A percentile compares a stretch with the other conserved stretches of the same genome.
Conservation (phyloP, 1,140 invertebrate genomes). For the Diorhabda sublineata region DNA sequence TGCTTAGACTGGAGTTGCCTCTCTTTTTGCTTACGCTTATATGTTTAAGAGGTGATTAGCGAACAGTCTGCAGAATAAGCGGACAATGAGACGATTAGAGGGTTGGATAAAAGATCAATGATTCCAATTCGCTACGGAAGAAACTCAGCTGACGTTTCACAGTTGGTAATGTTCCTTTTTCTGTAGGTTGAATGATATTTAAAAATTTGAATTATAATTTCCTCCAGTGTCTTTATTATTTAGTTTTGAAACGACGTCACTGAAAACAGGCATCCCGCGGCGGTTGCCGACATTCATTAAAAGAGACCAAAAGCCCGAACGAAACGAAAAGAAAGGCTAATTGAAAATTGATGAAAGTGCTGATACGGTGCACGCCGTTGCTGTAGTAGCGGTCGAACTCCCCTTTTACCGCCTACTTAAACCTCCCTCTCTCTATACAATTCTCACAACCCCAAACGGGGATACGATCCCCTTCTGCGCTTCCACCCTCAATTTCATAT, state of each 20-base stretch:
- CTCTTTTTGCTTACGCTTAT: too few species aligned
- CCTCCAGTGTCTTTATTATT: too few species aligned
- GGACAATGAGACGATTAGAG: too few species aligned
- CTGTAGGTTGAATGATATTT: too few species aligned
- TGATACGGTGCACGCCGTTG: slow-evolving; percentile 19
- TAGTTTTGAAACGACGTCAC: not conserved
- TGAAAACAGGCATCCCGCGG: slow-evolving; percentile 4
- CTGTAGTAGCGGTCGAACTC: not conserved
- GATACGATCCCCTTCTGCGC: slow-evolving; percentile 4
- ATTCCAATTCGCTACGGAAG: too few species aligned
- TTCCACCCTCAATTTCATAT: slow-evolving; percentile 27
- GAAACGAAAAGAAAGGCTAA: slow-evolving; percentile 31
- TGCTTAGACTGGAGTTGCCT: too few species aligned
- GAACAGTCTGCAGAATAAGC: too few species aligned
- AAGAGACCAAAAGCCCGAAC: slow-evolving; percentile 7
- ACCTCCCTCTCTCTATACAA: slow-evolving; percentile 1
- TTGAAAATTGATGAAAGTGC: slow-evolving; percentile 37
- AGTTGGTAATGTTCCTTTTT: too few species aligned
- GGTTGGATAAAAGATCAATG: too few species aligned
- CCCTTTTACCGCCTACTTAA: not conserved
- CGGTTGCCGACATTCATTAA: slow-evolving; percentile 19
- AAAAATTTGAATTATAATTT: too few species aligned
- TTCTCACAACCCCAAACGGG: not conserved
- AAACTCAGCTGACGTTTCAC: too few species aligned
- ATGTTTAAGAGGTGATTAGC: too few species aligned